Conservation (phyloP, 2,113 vertebrate species). For the Shinisaurus crocodilurus region DNA sequence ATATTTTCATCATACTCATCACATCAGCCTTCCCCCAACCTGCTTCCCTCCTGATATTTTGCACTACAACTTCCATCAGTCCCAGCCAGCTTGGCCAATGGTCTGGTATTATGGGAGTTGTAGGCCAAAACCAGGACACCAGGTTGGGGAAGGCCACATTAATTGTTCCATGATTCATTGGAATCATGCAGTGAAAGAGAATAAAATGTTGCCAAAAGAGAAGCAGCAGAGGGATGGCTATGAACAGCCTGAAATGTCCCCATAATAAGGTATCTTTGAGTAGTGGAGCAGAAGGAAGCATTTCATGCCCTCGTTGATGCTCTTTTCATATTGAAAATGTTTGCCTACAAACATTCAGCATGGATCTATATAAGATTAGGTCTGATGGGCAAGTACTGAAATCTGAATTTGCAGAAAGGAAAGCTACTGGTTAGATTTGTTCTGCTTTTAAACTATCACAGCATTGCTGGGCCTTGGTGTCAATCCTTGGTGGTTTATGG, state of each 20-base stretch:
- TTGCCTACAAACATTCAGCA: background rate
- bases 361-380: background rate
- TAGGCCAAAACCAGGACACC: no score
- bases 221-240: background rate
- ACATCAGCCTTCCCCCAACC: no score
- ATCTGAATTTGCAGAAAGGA: background rate
- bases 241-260: background rate
- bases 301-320: background rate
- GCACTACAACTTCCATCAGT: no score
- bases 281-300: background rate
- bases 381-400: background rate
- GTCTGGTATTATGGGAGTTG: no score
- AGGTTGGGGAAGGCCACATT: background rate
- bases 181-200: background rate
- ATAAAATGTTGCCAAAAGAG: background rate
- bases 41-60: no score
- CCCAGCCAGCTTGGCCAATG: no score
- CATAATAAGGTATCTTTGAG: background rate
- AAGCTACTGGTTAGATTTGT: background rate
- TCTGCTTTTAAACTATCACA: no score
- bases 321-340: background rate
- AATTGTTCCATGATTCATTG: background rate
- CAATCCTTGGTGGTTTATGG: background rate
- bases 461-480: background rate
- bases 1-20: background rate